phyloP scores from a whole-genome alignment of 2,797 vertebrate species.

The Acanthornis magna region DNA sequence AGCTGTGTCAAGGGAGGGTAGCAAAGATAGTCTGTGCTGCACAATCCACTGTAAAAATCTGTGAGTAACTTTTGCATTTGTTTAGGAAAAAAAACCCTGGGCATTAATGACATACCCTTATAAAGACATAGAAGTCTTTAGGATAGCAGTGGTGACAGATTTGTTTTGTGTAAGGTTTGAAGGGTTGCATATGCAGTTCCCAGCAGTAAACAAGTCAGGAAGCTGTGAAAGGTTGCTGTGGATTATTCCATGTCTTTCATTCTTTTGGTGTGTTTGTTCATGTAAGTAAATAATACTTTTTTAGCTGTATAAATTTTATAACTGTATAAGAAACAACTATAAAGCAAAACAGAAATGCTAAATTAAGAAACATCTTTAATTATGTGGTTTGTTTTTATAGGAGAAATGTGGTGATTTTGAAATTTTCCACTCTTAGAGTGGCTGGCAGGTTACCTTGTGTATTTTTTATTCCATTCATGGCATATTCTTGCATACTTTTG shows the following conservation, averaged over 20 bases:
- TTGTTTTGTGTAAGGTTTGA: not conserved
- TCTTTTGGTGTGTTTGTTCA: not conserved
- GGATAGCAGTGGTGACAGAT: not conserved
- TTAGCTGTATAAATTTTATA: not conserved
- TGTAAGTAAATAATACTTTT: not conserved
- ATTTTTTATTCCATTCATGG: not conserved
- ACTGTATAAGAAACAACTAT: not conserved
- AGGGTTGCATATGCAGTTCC: not conserved
- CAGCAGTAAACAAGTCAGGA: not conserved
- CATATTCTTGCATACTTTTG: not conserved
- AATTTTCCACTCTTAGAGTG: not conserved
- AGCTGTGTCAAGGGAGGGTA: not conserved
- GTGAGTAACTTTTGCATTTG: not conserved
- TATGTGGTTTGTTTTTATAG: not conserved
- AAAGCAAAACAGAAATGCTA: not conserved
- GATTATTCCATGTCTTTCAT: not conserved
- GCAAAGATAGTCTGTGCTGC: not conserved
- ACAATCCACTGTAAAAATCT: not conserved
- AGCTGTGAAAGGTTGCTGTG: not conserved
- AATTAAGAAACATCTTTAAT: not conserved
- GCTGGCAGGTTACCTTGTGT: not conserved
- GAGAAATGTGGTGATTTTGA: not conserved
- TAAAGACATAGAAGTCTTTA: not conserved
- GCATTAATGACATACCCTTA: not conserved
- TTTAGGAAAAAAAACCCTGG: not conserved